Evolutionary conservation across 2,888 invertebrate species (phyloP).

Genomic region (Antheraea yamamai): DNA sequence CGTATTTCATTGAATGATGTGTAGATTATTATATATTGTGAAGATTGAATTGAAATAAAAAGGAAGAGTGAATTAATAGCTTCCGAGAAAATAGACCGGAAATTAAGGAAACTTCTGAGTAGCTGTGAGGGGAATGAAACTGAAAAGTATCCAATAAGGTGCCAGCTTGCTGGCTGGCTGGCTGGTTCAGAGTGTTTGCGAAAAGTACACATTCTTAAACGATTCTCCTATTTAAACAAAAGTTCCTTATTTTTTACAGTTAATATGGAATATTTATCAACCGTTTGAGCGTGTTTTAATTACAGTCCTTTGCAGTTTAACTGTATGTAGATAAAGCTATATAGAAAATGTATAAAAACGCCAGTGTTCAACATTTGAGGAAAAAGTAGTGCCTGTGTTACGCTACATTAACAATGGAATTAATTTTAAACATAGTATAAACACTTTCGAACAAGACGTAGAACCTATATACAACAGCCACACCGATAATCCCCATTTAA

Average conservation of each 20-base stretch:
- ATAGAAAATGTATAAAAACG: background rate
- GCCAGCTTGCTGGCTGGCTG: background rate
- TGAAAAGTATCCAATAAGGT: background rate
- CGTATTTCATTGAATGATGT: too few species aligned
- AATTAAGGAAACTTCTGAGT: background rate
- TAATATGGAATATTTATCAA: too few species aligned
- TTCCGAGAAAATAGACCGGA: too few species aligned
- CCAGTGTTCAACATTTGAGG: background rate
- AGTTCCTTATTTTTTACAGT: too few species aligned
- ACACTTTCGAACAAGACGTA: background rate
- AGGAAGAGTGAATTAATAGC: too few species aligned
- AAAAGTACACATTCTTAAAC: background rate
- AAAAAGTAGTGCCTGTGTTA: background rate
- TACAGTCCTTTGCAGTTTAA: background rate
- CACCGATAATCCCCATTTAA: background rate
- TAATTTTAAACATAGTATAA: background rate
- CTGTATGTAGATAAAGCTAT: background rate
- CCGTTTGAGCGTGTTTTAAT: too few species aligned
- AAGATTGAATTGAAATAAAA: too few species aligned
- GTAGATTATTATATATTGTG: too few species aligned
- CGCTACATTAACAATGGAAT: background rate
- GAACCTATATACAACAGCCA: background rate
- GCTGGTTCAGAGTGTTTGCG: background rate
- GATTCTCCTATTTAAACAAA: too few species aligned
- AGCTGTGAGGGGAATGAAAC: background rate